Percentiles rank a stretch among this genome's conserved stretches.
phyloP scores from a whole-genome alignment of 2,888 invertebrate species.

The Protonemura montana region DNA sequence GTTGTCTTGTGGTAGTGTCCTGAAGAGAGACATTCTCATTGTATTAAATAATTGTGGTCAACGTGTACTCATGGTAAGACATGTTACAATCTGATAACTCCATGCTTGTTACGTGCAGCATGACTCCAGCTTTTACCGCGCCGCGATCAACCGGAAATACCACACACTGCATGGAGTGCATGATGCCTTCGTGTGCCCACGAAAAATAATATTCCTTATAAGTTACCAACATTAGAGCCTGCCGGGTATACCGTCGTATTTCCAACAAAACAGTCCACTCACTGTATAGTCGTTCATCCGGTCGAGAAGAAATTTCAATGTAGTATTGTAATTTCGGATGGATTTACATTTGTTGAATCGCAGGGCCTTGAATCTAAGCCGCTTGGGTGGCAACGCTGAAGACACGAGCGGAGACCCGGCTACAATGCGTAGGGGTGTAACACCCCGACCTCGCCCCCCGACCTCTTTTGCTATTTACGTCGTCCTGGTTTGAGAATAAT shows the following conservation, averaged over 20 bases:
- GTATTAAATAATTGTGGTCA: too few species aligned
- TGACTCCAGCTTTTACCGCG: background rate
- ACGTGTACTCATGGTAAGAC: background rate
- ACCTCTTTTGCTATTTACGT: too few species aligned
- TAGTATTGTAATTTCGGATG: background rate
- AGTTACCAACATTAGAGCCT: background rate
- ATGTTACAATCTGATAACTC: conserved; percentile 1
- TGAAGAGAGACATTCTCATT: too few species aligned
- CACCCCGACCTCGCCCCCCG: too few species aligned
- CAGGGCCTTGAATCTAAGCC: background rate
- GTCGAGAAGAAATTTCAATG: background rate
- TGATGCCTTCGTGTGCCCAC: background rate
- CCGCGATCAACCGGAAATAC: background rate
- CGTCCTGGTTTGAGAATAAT: too few species aligned
- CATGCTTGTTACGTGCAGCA: background rate
- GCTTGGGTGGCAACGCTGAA: background rate
- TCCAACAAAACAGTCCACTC: background rate
- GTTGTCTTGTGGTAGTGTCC: too few species aligned
- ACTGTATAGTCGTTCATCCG: background rate
- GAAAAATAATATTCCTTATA: background rate
- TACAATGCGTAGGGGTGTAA: too few species aligned
- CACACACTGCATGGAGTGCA: background rate
- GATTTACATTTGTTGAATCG: background rate
- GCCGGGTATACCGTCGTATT: background rate
- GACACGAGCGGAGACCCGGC: too few species aligned